Conservation (phyloP, 2,113 vertebrate species). For the Hucho hucho region DNA sequence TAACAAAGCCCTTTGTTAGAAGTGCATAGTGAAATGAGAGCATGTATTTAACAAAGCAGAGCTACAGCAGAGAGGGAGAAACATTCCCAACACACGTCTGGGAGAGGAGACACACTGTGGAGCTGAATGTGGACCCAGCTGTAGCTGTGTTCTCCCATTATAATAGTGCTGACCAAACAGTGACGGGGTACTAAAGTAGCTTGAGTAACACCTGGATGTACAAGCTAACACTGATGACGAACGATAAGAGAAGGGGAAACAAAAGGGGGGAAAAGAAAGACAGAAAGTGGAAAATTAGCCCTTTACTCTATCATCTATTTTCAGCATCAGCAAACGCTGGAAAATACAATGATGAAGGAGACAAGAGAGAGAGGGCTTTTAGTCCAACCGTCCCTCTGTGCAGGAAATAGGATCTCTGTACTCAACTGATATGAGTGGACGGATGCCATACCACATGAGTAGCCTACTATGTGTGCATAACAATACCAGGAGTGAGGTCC, state of each 20-base stretch:
- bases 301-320: neutral
- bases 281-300: no score
- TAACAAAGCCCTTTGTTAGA: neutral
- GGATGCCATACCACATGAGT: neutral
- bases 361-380: neutral
- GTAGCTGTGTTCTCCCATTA: constrained; percentile 29
- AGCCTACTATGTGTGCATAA: neutral
- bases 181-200: constrained; percentile 29
- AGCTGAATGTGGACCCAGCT: constrained; percentile 7
- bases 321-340: neutral
- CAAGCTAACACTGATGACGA: neutral
- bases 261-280: neutral
- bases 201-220: constrained; percentile 15
- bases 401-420: neutral
- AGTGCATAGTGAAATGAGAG: neutral
- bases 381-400: neutral
- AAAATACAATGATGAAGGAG: neutral
- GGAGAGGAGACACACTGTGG: constrained; percentile 15
- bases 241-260: neutral
- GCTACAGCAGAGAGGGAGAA: no score
- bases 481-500: neutral
- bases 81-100: neutral
- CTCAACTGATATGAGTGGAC: neutral
- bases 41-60: neutral
- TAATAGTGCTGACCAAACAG: constrained; percentile 52